These are phyloP conservation scores for Cotesia typhae DNA, from an alignment of 1,140 invertebrate genomes.

Conservation along the genomic window DNA sequence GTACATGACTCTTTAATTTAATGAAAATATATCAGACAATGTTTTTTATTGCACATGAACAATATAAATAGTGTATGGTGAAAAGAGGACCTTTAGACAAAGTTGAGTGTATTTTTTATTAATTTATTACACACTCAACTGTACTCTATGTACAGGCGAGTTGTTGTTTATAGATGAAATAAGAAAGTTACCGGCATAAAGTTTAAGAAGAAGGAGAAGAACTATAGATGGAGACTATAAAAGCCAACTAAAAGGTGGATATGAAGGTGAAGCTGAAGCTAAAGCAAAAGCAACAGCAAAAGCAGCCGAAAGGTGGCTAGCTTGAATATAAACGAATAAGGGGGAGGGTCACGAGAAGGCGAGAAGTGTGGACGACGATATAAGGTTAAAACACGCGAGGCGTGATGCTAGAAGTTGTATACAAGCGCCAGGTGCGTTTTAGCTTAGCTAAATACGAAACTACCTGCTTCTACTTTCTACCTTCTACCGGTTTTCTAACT, in stretches of 20 bases:
- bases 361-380: neutral
- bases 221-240: conserved; percentile 6
- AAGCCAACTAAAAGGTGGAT: neutral
- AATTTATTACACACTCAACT: too few species aligned
- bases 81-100: too few species aligned
- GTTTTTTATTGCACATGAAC: too few species aligned
- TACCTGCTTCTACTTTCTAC: neutral
- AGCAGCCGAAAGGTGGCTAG: too few species aligned
- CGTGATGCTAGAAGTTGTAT: neutral
- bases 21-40: too few species aligned
- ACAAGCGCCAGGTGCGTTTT: conserved; percentile 12
- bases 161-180: conserved; percentile 3
- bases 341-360: conserved; percentile 13
- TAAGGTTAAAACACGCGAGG: conserved; percentile 6
- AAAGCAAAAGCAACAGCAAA: too few species aligned
- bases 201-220: neutral
- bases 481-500: neutral
- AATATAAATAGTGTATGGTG: too few species aligned
- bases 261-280: too few species aligned
- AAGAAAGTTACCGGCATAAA: neutral
- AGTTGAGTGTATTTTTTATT: too few species aligned
- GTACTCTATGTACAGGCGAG: too few species aligned
- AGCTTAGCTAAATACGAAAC: neutral
- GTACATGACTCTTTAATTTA: too few species aligned
- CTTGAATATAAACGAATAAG: too few species aligned